Evolutionary conservation across 2,113 vertebrate species (phyloP).

Genomic region (Myxocyprinus asiaticus): DNA sequence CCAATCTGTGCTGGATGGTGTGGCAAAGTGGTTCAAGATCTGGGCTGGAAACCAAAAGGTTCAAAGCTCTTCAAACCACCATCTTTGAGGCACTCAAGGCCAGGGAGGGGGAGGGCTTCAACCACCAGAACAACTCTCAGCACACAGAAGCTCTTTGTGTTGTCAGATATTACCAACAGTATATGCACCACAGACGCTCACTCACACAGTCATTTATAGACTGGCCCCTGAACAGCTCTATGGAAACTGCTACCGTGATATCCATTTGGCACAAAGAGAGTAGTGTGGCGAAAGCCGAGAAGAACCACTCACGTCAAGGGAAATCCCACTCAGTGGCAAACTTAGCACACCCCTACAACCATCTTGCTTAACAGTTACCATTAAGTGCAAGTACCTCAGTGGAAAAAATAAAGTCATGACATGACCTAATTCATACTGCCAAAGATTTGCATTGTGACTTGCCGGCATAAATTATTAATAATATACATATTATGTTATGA

Average conservation of each 20-base stretch:
- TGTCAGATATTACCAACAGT: neutral
- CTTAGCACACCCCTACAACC: neutral
- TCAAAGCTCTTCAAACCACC: too few species aligned
- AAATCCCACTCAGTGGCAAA: neutral
- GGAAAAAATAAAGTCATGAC: neutral
- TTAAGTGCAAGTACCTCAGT: neutral
- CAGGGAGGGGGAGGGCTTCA: too few species aligned
- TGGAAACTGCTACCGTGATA: constrained; percentile 10
- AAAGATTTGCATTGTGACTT: too few species aligned
- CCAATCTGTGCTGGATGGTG: too few species aligned
- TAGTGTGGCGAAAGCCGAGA: constrained; percentile 15
- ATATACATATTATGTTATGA: too few species aligned
- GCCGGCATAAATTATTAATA: too few species aligned
- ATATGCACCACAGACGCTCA: neutral
- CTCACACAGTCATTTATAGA: constrained; percentile 8
- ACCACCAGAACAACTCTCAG: neutral
- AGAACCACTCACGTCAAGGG: constrained; percentile 11
- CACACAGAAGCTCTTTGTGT: constrained; percentile 24
- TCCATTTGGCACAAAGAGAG: neutral
- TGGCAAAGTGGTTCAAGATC: too few species aligned
- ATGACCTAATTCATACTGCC: neutral
- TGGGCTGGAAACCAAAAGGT: too few species aligned
- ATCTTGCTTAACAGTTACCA: neutral
- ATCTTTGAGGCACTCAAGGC: neutral
- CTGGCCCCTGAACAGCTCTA: neutral